Evolutionary conservation across 1,140 invertebrate genomes (phyloP).

Genomic region (Mizuhopecten yessoensis): DNA sequence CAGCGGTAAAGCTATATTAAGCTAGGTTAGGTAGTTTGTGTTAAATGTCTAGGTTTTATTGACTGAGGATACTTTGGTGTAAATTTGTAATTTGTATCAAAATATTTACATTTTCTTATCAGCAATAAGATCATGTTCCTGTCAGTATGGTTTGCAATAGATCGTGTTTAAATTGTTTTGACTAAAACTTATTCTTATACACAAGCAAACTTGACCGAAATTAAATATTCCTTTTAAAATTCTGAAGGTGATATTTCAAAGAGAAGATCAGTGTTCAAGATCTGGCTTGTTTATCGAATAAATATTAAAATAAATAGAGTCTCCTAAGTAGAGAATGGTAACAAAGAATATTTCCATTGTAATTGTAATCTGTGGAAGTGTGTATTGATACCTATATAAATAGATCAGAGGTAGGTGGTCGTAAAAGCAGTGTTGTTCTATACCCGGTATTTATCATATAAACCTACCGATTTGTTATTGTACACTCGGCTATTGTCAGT

Average conservation of each 20-base stretch:
- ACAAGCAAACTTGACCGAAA: neutral
- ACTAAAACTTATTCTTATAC: neutral
- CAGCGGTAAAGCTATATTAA: too few relatives aligned
- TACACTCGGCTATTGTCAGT: neutral
- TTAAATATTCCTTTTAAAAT: neutral
- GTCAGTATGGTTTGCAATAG: neutral
- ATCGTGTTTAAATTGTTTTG: neutral
- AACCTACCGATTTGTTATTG: neutral
- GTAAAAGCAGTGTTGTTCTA: too few relatives aligned
- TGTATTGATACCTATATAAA: neutral
- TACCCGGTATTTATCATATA: neutral
- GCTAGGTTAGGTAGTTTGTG: neutral
- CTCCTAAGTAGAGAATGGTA: neutral
- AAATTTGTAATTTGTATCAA: neutral
- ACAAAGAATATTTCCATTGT: neutral
- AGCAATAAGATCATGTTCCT: neutral
- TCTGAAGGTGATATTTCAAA: too few relatives aligned
- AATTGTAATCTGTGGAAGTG: neutral
- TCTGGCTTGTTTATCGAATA: neutral
- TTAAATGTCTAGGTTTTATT: neutral
- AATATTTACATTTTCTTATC: neutral
- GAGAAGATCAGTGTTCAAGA: neutral
- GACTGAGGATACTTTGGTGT: neutral
- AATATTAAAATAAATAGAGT: neutral
- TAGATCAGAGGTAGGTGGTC: too few relatives aligned